Evolutionary conservation across 2,888 invertebrate species (phyloP), one percentile per base, ranked within the genome.

Genomic region (Calameuta pallipes): DNA sequence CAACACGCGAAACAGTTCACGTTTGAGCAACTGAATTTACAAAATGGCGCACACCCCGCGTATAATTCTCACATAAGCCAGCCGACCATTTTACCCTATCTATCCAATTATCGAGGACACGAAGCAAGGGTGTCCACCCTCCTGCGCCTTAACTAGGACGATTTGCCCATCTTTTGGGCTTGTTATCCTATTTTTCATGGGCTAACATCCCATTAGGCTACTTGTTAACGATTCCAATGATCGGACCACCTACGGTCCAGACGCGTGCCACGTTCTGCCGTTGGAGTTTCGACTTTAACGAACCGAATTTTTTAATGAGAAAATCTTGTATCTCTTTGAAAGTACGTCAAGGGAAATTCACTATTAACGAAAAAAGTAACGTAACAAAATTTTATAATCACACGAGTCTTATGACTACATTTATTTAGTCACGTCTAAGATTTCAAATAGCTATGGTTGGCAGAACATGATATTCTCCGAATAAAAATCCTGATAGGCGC

Each of bases 201-300:
- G 82, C 75, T 80, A 79, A 76, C 79, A 81, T 83, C 83, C 83
- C 70, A 85, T 86, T 86, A 87, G 85, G 86, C 86, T 89, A 88
- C 88, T 89, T 87, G 88, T 86, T 89, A 89, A 85, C 85, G 86
- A 86, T 87, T 79, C 84, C 76, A 81, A 83, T 80, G 83, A 87
- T 80, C 73, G 80, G 87, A 84, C 89, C 89, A 88, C 89, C 89
- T 85, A 87, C 75, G 81, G 90, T 36, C 87, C 80, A 79, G 85
- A 80, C 89, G 86, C 88, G 87, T 85, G 85, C 81, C 87, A 80
- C 74, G 78, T 82, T 73, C 80, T 82, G 79, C 74, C 75, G 79
- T 78, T 79, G 37, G 36, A 82, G 86, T 85, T 87, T 87, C 85
- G 83, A 81, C 82, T 86, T 86, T 89, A 89, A 89, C 86, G 86